Base-by-base conservation (phyloP, 1,140 invertebrate species). In the Drosophila cardini region DNA sequence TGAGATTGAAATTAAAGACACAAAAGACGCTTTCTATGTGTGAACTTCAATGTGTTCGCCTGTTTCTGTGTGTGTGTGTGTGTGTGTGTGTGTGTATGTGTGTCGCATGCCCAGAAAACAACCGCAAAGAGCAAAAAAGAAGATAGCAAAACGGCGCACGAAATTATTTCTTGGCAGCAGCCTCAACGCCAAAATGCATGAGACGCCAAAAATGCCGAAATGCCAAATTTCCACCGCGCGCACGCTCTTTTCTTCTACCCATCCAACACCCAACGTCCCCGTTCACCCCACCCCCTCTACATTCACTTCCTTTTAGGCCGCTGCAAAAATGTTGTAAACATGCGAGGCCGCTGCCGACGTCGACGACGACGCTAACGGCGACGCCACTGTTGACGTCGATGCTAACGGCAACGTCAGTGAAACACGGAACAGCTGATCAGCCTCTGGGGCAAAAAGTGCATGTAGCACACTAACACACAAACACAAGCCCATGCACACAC, bases 251-350 rank as follows among this genome's bases (percentile, higher is more conserved):
- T 26, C 21, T 4, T 26, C 21, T 26, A 26, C 4, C 21, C 21
- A 26, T 32, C 11, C 32, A n/a, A 3, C n/a, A 9, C 63, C 13
- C 34, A 11, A 10, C 30, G 4, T 1, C 7, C 7, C 15, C 50
- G 11, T 1, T 43, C 3, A 9, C 18, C 9, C 16, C 9, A 34
- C 0, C 11, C 2, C 0, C 10, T 6, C 1, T 26, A 26, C 21
- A 26, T 26, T 26, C 11, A 5, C 8, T 16, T 3, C 45, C 43
- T n/a, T 53, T 71, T 43, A 52, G 50, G 52, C 36, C 52, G 26
- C 34, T 72, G 63, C 63, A 72, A 60, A 58, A 68, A 76, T 82
- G 65, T 71, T 87, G 83, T 86, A 86, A 86, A 87, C 83, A 86
- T 87, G 78, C 75, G 53, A 81, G 75, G 83, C 64, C 67, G 76